These are phyloP conservation scores for Micrasema minimum DNA, from an alignment of 1,140 invertebrate genomes.

Conservation along the genomic window DNA sequence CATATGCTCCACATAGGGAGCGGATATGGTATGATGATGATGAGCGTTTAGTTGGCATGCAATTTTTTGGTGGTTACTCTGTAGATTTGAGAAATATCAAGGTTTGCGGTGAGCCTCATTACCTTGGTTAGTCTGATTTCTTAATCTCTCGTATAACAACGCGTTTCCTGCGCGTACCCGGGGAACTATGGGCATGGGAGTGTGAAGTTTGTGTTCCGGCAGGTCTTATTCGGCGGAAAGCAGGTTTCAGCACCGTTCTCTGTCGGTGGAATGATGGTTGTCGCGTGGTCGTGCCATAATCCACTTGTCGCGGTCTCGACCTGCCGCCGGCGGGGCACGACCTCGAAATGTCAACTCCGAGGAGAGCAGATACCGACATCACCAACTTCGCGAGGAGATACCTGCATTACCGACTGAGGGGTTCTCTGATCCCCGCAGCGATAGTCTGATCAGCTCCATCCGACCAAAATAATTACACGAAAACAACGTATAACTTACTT, in stretches of 20 bases:
- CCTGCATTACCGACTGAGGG: neutral
- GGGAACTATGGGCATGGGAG: neutral
- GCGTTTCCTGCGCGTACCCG: neutral
- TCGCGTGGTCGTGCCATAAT: constrained; percentile 21
- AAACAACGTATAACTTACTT: no score
- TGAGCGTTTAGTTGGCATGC: no score
- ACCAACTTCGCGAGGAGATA: neutral
- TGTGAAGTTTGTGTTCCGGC: no score
- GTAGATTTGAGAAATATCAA: no score
- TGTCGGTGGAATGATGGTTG: constrained; percentile 6
- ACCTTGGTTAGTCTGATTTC: no score
- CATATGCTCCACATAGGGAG: no score
- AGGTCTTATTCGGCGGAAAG: no score
- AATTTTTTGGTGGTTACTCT: no score
- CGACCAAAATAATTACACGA: no score
- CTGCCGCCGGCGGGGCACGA: constrained; percentile 43
- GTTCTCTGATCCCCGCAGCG: constrained; percentile 1
- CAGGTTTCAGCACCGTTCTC: neutral
- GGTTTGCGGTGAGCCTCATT: no score
- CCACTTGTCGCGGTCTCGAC: constrained; percentile 38
- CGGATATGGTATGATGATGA: no score
- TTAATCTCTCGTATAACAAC: neutral
- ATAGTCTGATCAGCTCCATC: neutral
- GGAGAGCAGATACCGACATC: constrained; percentile 6
- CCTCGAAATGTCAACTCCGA: constrained; percentile 38